Conservation (phyloP, 53 echinoderm and acorn worm species). For the Henricia sp. region DNA sequence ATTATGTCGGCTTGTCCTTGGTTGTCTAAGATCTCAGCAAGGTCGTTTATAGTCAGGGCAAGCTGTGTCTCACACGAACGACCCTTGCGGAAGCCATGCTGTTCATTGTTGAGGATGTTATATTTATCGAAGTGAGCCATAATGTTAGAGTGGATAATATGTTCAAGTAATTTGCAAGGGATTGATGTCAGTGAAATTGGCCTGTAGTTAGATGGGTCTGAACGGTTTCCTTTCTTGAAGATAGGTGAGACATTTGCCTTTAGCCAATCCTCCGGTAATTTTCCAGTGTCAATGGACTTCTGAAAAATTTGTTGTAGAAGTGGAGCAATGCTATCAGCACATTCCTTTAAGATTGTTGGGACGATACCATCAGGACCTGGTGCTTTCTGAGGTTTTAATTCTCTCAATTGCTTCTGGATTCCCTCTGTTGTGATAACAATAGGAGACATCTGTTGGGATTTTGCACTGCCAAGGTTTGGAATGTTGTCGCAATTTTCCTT, state of each 20-base stretch:
- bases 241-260: slow-evolving; percentile 7
- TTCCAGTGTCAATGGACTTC: slow-evolving; percentile 10
- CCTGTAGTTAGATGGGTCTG: too few relatives aligned
- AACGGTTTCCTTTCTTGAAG: not conserved
- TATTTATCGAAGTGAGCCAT: too few relatives aligned
- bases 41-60: not conserved
- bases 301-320: slow-evolving; percentile 9
- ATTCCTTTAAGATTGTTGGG: not conserved
- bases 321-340: not conserved
- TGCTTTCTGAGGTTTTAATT: not conserved
- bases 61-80: too few relatives aligned
- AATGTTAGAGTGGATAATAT: slow-evolving; percentile 47
- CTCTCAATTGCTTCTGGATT: slow-evolving; percentile 3
- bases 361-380: not conserved
- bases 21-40: not conserved
- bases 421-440: not conserved
- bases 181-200: too few relatives aligned
- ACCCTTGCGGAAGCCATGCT: slow-evolving; percentile 23
- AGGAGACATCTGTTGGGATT: too few relatives aligned
- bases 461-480: too few relatives aligned
- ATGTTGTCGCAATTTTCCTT: slow-evolving; percentile 6
- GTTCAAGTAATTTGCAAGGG: slow-evolving; percentile 3
- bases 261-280: not conserved
- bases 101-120: not conserved
- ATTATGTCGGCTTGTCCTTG: slow-evolving; percentile 2